phyloP scores from a whole-genome alignment of 2,797 vertebrate genomes.

The Melanotaenia pygmaea region DNA sequence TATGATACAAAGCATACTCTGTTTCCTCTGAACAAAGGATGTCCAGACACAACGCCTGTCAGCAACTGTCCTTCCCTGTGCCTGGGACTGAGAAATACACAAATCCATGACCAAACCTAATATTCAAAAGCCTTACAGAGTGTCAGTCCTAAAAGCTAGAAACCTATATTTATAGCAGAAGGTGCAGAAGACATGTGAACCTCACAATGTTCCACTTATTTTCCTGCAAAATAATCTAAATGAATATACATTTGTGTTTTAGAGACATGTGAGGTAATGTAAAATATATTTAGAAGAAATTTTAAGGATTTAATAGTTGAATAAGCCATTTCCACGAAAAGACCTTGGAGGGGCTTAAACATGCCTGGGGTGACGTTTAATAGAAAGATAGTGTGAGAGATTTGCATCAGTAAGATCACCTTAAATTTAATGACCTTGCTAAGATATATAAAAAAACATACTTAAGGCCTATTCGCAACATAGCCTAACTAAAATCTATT shows the following conservation, averaged over 20 bases:
- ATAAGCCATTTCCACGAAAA: constrained; percentile 25
- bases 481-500: constrained; percentile 38
- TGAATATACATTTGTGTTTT: constrained; percentile 3
- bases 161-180: constrained; percentile 19
- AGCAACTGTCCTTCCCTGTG: constrained; percentile 55
- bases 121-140: not conserved
- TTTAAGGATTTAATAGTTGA: constrained; percentile 7
- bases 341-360: not conserved
- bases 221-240: not conserved
- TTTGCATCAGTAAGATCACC: constrained; percentile 16
- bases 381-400: constrained; percentile 30
- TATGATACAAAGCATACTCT: constrained; percentile 46
- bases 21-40: constrained; percentile 62
- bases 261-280: not conserved
- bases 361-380: constrained; percentile 26
- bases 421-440: constrained; percentile 45
- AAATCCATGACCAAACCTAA: constrained; percentile 20
- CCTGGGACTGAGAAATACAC: constrained; percentile 38
- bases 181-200: not conserved
- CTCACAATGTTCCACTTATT: constrained; percentile 15
- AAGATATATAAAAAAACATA: constrained; percentile 23
- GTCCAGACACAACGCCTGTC: constrained; percentile 56
- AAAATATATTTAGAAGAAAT: constrained; percentile 7
- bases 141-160: constrained; percentile 4
- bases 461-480: constrained; percentile 46